Percentiles rank a stretch among this genome's conserved stretches.
These are phyloP conservation scores for Stichopus chloronotus DNA, from an alignment of 35 echinoderm and acorn worm species.

Conservation along the genomic window DNA sequence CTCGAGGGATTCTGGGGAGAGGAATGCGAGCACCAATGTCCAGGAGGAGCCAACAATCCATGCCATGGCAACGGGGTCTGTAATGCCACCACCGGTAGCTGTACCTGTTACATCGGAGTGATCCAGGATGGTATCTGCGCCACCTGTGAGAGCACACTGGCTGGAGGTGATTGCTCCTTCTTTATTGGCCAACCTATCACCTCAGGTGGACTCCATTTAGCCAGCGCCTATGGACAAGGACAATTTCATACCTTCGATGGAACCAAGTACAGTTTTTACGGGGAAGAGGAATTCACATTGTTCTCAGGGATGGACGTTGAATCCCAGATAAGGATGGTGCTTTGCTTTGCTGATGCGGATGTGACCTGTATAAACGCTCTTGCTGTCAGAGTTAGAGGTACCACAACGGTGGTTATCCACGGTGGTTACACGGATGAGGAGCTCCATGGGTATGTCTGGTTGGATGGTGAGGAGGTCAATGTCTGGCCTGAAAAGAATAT, in stretches of 20 bases:
- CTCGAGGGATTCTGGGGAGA: slow-evolving; percentile 85
- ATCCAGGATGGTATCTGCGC: slow-evolving; percentile 71
- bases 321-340: slow-evolving; percentile 70
- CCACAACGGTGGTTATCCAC: slow-evolving; percentile 66
- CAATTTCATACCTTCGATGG: slow-evolving; percentile 92
- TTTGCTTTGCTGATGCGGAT: slow-evolving; percentile 43
- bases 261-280: slow-evolving; percentile 72
- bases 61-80: slow-evolving; percentile 83
- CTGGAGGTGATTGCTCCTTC: slow-evolving; percentile 81
- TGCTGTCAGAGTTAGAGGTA: slow-evolving; percentile 40
- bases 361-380: slow-evolving; percentile 84
- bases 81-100: slow-evolving; percentile 58
- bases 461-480: slow-evolving; percentile 53
- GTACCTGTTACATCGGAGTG: slow-evolving; percentile 61
- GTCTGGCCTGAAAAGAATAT: slow-evolving; percentile 33
- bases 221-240: slow-evolving; percentile 71
- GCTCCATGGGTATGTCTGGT: slow-evolving; percentile 61
- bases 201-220: slow-evolving; percentile 49
- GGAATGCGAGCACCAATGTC: slow-evolving; percentile 79
- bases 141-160: slow-evolving; percentile 56
- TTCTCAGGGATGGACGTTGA: slow-evolving; percentile 45
- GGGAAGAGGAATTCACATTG: slow-evolving; percentile 63
- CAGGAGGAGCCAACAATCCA: slow-evolving; percentile 78
- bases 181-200: neutral
- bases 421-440: slow-evolving; percentile 80